Evolutionary conservation across 2,113 vertebrate genomes (phyloP).

Genomic region (Orthonyx spaldingii): DNA sequence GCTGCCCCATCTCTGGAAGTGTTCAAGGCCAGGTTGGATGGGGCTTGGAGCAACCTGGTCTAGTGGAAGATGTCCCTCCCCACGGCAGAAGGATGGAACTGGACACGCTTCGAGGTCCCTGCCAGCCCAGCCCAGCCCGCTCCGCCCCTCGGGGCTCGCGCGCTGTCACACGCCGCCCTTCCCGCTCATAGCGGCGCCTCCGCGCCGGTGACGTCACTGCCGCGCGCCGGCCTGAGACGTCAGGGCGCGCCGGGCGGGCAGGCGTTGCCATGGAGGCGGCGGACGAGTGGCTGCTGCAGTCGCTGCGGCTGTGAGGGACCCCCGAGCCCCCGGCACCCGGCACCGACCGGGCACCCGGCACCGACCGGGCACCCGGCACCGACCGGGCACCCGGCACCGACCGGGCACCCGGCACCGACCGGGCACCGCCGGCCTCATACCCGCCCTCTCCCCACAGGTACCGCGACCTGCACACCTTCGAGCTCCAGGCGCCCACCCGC

Average conservation of each 20-base stretch:
- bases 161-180: fast-evolving
- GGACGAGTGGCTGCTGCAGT: not conserved
- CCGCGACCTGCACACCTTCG: conserved; percentile 67
- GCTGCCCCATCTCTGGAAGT: not conserved
- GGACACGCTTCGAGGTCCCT: fast-evolving
- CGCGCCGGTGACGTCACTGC: fast-evolving
- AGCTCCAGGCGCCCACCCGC: conserved; percentile 64
- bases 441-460: conserved; percentile 49
- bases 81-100: fast-evolving
- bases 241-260: not conserved
- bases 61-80: not conserved
- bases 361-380: not conserved
- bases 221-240: fast-evolving
- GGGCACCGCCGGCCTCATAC: not conserved
- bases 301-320: not conserved
- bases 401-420: not conserved
- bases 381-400: not conserved
- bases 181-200: fast-evolving
- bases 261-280: not conserved
- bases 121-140: fast-evolving
- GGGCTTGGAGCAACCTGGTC: not conserved
- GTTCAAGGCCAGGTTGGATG: not conserved
- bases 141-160: fast-evolving
- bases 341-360: no score
- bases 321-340: not conserved